Conservation (phyloP, 2,797 vertebrate species). For the Otolemur crassicaudatus region DNA sequence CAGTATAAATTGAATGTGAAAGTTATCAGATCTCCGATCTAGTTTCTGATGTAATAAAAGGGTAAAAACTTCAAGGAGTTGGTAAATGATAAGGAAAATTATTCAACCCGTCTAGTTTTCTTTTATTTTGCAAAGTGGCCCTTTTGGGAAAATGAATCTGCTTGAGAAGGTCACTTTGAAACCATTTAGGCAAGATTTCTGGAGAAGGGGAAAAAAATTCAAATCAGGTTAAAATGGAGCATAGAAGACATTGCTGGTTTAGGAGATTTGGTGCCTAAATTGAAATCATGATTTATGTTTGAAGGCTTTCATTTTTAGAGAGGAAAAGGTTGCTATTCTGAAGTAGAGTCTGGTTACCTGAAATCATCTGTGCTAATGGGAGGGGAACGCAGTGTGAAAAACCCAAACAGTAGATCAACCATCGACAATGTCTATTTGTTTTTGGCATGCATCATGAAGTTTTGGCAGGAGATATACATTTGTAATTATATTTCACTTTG, state of each 20-base stretch:
- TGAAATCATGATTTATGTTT: background rate
- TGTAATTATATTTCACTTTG: conserved; percentile 81
- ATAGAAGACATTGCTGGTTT: background rate
- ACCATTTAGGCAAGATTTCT: conserved; percentile 61
- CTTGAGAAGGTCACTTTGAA: conserved; percentile 50
- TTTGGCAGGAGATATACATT: conserved; percentile 80
- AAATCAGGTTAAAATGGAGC: background rate
- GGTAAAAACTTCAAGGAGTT: conserved; percentile 46
- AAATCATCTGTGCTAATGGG: conserved; percentile 24
- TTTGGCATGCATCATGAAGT: conserved; percentile 58
- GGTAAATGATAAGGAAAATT: conserved; percentile 64
- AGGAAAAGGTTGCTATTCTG: background rate
- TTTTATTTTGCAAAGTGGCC: conserved; percentile 76
- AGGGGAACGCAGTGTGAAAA: conserved; percentile 53
- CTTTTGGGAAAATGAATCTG: conserved; percentile 54
- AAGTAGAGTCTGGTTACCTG: conserved; percentile 62
- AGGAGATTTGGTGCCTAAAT: background rate
- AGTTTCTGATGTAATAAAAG: conserved; percentile 63
- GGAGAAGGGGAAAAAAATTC: conserved; percentile 50
- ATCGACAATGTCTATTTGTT: conserved; percentile 70
- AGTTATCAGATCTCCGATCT: conserved; percentile 77
- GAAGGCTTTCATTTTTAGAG: conserved; percentile 33
- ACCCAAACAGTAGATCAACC: conserved; percentile 76
- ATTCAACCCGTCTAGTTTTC: conserved; percentile 75
- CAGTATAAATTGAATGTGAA: conserved; percentile 73